phyloP scores from a whole-genome alignment of 2,113 vertebrate genomes.

The Platycercus adscitus region DNA sequence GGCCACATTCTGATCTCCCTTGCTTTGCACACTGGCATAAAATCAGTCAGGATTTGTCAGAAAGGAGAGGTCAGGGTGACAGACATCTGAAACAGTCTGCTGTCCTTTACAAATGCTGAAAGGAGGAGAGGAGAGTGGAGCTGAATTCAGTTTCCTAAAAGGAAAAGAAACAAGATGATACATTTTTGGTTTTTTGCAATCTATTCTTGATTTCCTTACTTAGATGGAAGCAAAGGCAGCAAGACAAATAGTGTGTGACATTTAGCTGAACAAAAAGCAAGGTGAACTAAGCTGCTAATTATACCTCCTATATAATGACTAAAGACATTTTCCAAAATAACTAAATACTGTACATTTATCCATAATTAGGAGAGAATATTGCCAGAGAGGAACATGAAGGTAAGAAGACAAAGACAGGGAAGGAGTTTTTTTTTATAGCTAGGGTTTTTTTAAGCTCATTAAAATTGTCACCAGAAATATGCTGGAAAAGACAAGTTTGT shows the following conservation, averaged over 20 bases:
- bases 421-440: neutral
- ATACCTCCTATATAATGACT: neutral
- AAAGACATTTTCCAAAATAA: neutral
- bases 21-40: neutral
- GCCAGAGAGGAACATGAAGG: neutral
- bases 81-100: neutral
- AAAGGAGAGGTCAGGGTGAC: neutral
- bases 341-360: neutral
- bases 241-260: neutral
- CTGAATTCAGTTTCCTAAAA: neutral
- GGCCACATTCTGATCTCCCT: neutral
- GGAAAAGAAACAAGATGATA: neutral
- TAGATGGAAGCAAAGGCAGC: neutral
- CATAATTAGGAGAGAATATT: neutral
- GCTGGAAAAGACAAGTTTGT: slow-evolving; percentile 53
- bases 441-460: neutral
- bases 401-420: neutral
- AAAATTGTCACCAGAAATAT: slow-evolving; percentile 22
- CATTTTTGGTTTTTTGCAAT: neutral
- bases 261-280: slow-evolving; percentile 27
- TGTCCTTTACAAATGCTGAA: neutral
- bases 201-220: neutral
- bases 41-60: neutral
- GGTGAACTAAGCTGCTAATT: neutral
- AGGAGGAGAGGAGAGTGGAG: neutral